phyloP scores from a whole-genome alignment of 2,888 invertebrate species.

The Marronus borbonicus region DNA sequence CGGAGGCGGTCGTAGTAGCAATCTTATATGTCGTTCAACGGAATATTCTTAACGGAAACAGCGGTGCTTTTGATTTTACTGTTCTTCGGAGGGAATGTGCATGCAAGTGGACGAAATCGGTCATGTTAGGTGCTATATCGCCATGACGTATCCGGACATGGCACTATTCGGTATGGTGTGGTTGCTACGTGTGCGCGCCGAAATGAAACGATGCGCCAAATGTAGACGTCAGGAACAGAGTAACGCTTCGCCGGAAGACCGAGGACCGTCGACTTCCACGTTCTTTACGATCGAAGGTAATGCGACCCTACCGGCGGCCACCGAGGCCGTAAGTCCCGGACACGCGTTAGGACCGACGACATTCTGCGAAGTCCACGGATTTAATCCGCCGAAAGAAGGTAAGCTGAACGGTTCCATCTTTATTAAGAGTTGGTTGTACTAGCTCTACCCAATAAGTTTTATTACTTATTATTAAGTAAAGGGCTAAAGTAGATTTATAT shows the following conservation, averaged over 20 bases:
- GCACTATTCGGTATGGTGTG: slow-evolving; percentile 91
- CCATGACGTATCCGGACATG: slow-evolving; percentile 74
- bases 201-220: slow-evolving; percentile 83
- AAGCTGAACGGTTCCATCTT: slow-evolving; percentile 55
- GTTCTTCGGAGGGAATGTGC: slow-evolving; percentile 49
- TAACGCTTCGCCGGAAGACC: slow-evolving; percentile 50
- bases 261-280: slow-evolving; percentile 65
- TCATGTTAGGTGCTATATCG: slow-evolving; percentile 52
- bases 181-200: slow-evolving; percentile 86
- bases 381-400: slow-evolving; percentile 74
- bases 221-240: slow-evolving; percentile 70
- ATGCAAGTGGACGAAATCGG: slow-evolving; percentile 48
- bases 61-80: slow-evolving; percentile 32
- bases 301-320: slow-evolving; percentile 59
- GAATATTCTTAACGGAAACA: slow-evolving; percentile 25
- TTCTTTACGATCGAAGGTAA: slow-evolving; percentile 73
- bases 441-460: too few relatives aligned
- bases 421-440: too few relatives aligned
- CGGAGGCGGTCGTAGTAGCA: background rate
- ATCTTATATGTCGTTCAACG: slow-evolving; percentile 30
- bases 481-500: too few relatives aligned
- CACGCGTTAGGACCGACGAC: slow-evolving; percentile 69
- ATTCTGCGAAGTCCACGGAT: slow-evolving; percentile 76
- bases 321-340: slow-evolving; percentile 63
- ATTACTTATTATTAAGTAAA: too few relatives aligned